Evolutionary conservation across 1,140 invertebrate species (phyloP).

Genomic region (Euschistus heros): DNA sequence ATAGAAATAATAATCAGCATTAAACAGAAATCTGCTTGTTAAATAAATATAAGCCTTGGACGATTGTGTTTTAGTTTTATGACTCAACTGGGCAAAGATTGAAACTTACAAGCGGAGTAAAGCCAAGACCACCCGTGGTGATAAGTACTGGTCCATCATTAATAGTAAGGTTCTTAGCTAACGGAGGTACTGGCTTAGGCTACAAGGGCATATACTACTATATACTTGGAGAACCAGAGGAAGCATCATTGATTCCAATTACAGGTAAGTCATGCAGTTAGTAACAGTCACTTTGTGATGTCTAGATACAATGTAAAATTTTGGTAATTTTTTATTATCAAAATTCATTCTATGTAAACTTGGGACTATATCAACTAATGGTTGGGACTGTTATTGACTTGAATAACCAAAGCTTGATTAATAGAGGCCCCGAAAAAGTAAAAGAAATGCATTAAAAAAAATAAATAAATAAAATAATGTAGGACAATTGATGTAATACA

Average conservation of each 20-base stretch:
- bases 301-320: neutral
- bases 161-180: conserved; percentile 56
- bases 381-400: too few relatives aligned
- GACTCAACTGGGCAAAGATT: conserved; percentile 57
- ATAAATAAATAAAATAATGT: too few relatives aligned
- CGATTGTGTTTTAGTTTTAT: conserved; percentile 43
- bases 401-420: too few relatives aligned
- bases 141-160: conserved; percentile 51
- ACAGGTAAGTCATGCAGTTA: conserved; percentile 37
- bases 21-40: too few relatives aligned
- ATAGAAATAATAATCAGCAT: too few relatives aligned
- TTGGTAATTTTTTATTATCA: too few relatives aligned
- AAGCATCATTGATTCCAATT: conserved; percentile 44
- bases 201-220: conserved; percentile 59
- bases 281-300: conserved; percentile 16
- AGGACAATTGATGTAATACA: too few relatives aligned
- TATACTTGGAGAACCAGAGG: conserved; percentile 39
- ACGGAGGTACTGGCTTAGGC: conserved; percentile 54
- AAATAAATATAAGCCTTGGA: too few relatives aligned
- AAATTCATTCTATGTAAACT: too few relatives aligned
- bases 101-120: conserved; percentile 51
- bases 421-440: too few relatives aligned
- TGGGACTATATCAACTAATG: too few relatives aligned
- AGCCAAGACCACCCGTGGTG: conserved; percentile 57
- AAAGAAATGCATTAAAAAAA: too few relatives aligned